phyloP scores from a whole-genome alignment of 1,140 invertebrate species.

The Aphis craccivora region DNA sequence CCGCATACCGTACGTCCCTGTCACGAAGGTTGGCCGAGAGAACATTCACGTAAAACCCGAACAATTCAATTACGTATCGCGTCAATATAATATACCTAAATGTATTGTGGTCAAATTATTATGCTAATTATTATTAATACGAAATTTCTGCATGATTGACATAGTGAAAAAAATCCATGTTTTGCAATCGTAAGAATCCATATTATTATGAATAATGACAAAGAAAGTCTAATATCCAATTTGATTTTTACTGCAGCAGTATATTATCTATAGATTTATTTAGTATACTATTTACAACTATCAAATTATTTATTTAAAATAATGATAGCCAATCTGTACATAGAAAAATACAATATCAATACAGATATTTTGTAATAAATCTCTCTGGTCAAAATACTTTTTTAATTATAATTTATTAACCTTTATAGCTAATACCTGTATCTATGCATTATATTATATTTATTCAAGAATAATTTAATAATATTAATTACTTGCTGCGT shows the following conservation, averaged over 20 bases:
- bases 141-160: neutral
- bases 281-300: neutral
- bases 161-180: neutral
- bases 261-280: neutral
- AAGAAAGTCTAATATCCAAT: neutral
- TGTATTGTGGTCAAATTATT: neutral
- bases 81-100: neutral
- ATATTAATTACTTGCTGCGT: neutral
- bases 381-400: neutral
- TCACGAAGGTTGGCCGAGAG: slow-evolving; percentile 20
- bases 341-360: neutral
- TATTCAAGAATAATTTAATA: neutral
- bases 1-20: slow-evolving; percentile 11
- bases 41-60: neutral
- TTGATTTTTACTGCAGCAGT: neutral
- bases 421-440: neutral
- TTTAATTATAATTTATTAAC: neutral
- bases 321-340: neutral
- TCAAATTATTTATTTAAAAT: neutral
- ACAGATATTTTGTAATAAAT: neutral
- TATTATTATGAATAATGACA: neutral
- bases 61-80: neutral
- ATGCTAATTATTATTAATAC: slow-evolving; percentile 7
- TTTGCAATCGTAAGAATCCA: neutral
- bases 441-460: neutral